Evolutionary conservation across 2,888 invertebrate genomes (phyloP).

Genomic region (Ctena decussata): DNA sequence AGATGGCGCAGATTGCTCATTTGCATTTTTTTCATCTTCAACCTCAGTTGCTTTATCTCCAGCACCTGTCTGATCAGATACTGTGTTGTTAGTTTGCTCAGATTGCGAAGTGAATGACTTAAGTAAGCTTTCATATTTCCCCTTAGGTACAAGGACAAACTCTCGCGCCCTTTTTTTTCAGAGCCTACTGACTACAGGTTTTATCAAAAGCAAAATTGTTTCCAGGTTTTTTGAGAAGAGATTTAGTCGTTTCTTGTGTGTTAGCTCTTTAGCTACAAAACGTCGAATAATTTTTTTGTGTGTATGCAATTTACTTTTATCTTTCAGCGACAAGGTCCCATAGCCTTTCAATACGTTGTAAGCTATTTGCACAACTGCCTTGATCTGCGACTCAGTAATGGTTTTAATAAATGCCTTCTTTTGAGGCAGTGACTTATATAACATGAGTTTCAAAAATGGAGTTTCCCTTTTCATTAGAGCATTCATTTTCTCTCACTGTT

Average conservation of each 20-base stretch:
- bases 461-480: background rate
- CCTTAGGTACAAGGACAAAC: background rate
- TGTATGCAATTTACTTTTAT: background rate
- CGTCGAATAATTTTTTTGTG: background rate
- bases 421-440: background rate
- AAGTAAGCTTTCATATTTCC: background rate
- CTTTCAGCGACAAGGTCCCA: background rate
- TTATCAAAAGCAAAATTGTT: background rate
- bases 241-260: background rate
- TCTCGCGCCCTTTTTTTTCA: background rate
- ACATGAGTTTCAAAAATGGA: background rate
- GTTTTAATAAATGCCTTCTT: background rate
- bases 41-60: too few relatives aligned
- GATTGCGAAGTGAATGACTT: too few relatives aligned
- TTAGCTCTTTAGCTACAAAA: background rate
- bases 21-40: too few relatives aligned
- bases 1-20: too few relatives aligned
- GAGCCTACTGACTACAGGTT: background rate
- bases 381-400: background rate
- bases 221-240: background rate
- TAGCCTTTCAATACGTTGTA: background rate
- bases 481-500: background rate
- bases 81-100: too few relatives aligned
- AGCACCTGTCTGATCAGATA: too few relatives aligned
- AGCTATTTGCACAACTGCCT: background rate